phyloP scores from a whole-genome alignment of 1,140 invertebrate genomes.

The Amyelois transitella region DNA sequence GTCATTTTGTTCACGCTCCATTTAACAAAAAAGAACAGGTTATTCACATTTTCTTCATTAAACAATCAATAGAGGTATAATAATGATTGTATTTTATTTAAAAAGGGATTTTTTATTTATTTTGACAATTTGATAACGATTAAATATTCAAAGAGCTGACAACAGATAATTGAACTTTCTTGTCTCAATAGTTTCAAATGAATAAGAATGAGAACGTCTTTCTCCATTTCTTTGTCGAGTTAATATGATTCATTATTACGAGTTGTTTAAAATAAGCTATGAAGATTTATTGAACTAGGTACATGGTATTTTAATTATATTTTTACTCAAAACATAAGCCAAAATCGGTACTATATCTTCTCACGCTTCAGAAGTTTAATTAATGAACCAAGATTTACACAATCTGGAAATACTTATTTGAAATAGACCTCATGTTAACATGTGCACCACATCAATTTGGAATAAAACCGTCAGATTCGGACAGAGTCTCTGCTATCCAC shows the following conservation, averaged over 20 bases:
- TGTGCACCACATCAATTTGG: constrained; percentile 21
- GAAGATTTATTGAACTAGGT: too few species aligned
- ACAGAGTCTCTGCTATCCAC: constrained; percentile 32
- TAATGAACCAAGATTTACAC: not conserved
- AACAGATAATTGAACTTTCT: too few species aligned
- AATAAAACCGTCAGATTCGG: constrained; percentile 24
- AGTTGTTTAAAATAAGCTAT: too few species aligned
- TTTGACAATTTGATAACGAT: too few species aligned
- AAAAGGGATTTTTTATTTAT: too few species aligned
- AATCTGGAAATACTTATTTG: constrained; percentile 3
- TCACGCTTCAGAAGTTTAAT: not conserved
- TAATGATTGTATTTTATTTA: too few species aligned
- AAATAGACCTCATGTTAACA: constrained; percentile 13
- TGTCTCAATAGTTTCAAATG: too few species aligned
- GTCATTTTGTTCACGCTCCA: not conserved
- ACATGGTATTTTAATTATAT: constrained; percentile 14
- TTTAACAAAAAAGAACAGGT: not conserved
- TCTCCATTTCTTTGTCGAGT: too few species aligned
- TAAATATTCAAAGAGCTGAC: too few species aligned
- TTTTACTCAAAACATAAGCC: constrained; percentile 11
- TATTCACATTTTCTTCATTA: not conserved
- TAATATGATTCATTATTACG: too few species aligned
- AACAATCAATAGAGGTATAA: too few species aligned
- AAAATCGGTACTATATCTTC: not conserved
- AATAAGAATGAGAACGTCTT: too few species aligned